Conservation (phyloP, 2,113 vertebrate genomes). For the Psilopsiagon aymara region DNA sequence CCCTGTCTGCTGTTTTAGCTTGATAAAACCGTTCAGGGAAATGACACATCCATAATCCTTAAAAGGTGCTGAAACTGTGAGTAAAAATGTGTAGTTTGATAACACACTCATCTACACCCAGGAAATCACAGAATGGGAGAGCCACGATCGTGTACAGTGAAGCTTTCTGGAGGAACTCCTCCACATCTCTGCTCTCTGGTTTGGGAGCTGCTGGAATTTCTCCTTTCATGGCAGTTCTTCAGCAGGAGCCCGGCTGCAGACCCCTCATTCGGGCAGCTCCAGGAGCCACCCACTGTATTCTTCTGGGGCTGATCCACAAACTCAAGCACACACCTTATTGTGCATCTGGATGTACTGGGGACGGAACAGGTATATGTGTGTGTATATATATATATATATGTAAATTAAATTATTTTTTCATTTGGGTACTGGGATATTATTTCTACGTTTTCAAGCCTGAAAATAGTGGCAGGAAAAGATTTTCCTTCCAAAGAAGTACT, state of each 20-base stretch:
- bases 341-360: not conserved
- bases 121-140: not conserved
- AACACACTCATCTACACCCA: not conserved
- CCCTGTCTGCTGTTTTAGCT: not conserved
- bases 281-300: not conserved
- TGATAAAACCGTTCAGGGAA: not conserved
- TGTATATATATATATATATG: too few relatives aligned
- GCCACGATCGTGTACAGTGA: fast-evolving
- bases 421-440: not conserved
- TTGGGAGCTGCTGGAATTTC: not conserved
- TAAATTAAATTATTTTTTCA: not conserved
- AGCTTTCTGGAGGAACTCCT: not conserved
- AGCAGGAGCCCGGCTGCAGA: not conserved
- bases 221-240: not conserved
- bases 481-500: not conserved
- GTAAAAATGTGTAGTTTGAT: not conserved
- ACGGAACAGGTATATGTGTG: not conserved
- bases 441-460: not conserved
- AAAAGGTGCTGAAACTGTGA: not conserved
- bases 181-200: fast-evolving
- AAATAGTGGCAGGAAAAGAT: not conserved
- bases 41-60: not conserved
- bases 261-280: not conserved
- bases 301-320: not conserved
- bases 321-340: not conserved